Evolutionary conservation across 2,888 invertebrate species (phyloP).

Genomic region (Drosophila lacicola): DNA sequence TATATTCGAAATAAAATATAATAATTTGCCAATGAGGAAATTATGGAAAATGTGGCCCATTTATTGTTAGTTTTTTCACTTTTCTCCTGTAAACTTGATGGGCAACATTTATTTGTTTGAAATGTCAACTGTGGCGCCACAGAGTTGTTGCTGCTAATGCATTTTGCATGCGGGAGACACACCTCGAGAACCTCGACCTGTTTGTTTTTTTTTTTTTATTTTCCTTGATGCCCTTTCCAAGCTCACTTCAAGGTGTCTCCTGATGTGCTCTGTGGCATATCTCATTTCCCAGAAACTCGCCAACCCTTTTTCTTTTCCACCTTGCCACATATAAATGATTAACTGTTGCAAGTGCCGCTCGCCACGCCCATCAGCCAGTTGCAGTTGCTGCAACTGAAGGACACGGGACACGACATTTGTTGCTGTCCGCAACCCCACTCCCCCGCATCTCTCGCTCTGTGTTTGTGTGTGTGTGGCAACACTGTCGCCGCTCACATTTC

Average conservation of each 20-base stretch:
- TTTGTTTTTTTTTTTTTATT: constrained; percentile 9
- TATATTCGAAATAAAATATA: no score
- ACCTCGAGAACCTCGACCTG: constrained; percentile 30
- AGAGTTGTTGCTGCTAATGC: constrained; percentile 7
- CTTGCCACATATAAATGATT: constrained; percentile 60
- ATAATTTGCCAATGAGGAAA: no score
- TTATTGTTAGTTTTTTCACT: no score
- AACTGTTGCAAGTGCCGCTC: constrained; percentile 70
- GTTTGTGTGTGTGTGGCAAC: constrained; percentile 26
- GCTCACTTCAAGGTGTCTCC: constrained; percentile 11
- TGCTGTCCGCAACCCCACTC: constrained; percentile 10
- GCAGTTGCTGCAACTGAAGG: constrained; percentile 52
- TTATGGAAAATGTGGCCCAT: no score
- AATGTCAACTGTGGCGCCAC: not conserved
- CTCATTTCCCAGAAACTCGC: constrained; percentile 8
- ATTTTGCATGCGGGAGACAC: constrained; percentile 17
- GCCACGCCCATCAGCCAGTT: constrained; percentile 62
- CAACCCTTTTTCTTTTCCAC: constrained; percentile 8
- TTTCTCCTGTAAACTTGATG: no score
- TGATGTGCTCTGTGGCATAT: constrained; percentile 2
- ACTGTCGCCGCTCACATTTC: constrained; percentile 27
- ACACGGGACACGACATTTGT: constrained; percentile 37
- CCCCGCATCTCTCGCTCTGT: not conserved
- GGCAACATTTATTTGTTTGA: not conserved
- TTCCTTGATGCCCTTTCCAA: not conserved